Base-by-base conservation (phyloP, 64 coral and sea anemone genomes). In the Trachythela sp. region DNA sequence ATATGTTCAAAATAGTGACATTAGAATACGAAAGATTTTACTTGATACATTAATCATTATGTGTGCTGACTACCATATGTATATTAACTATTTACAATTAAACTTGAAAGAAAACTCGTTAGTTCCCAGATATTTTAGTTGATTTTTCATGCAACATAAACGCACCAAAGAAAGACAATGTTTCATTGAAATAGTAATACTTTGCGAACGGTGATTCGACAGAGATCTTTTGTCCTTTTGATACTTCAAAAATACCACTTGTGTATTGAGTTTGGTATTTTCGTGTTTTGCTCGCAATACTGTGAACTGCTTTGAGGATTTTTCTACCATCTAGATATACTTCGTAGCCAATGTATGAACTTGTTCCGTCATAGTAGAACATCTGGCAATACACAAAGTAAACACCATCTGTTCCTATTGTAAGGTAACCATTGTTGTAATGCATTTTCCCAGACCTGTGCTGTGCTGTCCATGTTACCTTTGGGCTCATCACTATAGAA, bases 71-170 rank as follows among this genome's bases (percentile, higher is more conserved):
- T 45, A 45, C n/a, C n/a, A n/a, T 45, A 45, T 45, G 11, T 45
- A 45, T 45, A 45, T 45, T 11, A 45, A 6, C 42, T 45, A 45
- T 45, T 45, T 11, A 45, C 11, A 45, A 45, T 11, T 45, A 45
- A n/a, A n/a, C n/a, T 45, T 45, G 42, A 4, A 45, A 45, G 11
- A 45, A 11, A 45, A 45, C 42, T 4, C 11, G 42, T 45, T 45
- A 45, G 11, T 45, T 45, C 42, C 42, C 11, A 45, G 42, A 11
- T 6, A 11, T 11, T 45, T 45, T 24, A 2, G 56, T 64, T 64
- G 56, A 18, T 64, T 64, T 64, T 64, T 64, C 56, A 80, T 80
- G 75, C 75, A 80, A 10, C 75, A 80, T 35, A 80, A 80, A 80
- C 13, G 75, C 37, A 34, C 75, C 75, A 80, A 80, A 80, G 30